phyloP scores from a whole-genome alignment of 1,140 invertebrate species.

The Caenorhabditis tropicalis region DNA sequence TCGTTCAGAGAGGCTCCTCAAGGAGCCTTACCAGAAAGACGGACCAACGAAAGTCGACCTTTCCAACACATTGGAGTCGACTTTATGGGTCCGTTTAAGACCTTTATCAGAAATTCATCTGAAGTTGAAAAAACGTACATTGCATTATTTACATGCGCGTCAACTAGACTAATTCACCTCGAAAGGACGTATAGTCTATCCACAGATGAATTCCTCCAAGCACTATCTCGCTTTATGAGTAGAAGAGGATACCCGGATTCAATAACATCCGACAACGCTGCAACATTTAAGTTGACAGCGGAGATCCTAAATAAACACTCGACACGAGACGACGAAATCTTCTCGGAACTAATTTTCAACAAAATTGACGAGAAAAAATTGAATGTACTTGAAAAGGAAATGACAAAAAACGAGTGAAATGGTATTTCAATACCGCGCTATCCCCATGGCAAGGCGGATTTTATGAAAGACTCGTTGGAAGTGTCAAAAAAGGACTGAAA shows the following conservation, averaged over 20 bases:
- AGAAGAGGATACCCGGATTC: constrained; percentile 38
- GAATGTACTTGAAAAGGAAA: not conserved
- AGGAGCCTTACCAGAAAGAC: constrained; percentile 51
- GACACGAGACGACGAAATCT: not conserved
- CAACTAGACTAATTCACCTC: constrained; percentile 24
- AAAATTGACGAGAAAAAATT: not conserved
- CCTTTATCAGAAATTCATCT: constrained; percentile 4
- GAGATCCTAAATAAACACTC: not conserved
- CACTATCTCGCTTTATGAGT: constrained; percentile 6
- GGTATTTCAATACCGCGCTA: constrained; percentile 70
- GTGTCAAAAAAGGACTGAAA: constrained; percentile 63
- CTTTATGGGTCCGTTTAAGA: constrained; percentile 21
- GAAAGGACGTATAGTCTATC: not conserved
- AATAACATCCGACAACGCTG: constrained; percentile 54
- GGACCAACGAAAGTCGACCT: constrained; percentile 20
- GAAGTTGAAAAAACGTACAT: constrained; percentile 16
- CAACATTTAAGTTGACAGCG: not conserved
- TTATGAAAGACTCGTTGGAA: constrained; percentile 72
- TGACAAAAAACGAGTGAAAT: constrained; percentile 52
- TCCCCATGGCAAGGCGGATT: constrained; percentile 73
- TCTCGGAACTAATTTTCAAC: not conserved
- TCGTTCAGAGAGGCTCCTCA: constrained; percentile 8
- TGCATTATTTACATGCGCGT: constrained; percentile 21
- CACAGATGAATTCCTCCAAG: not conserved
- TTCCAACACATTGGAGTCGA: constrained; percentile 42